Base-by-base conservation (phyloP, 2,888 invertebrate genomes). In the Diaprepes abbreviatus region DNA sequence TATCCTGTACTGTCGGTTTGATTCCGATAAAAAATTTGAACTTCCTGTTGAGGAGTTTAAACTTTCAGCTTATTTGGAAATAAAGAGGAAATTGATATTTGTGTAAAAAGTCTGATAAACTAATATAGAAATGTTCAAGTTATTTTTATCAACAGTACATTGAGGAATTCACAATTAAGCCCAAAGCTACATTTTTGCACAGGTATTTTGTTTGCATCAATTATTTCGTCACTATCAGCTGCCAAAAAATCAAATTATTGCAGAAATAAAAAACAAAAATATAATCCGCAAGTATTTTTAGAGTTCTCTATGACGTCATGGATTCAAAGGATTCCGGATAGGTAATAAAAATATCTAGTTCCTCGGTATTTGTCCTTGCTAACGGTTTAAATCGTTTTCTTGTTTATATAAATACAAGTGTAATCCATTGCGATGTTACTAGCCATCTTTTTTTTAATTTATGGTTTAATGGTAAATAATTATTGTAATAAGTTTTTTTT, bases 311-410 rank as follows among this genome's bases (percentile, higher is more conserved):
- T 36, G 33, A 66, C 66, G 58, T 58, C 57, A 57, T 12, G 33
- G 57, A 57, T 57, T 57, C 57, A 57, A 24, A 12, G 40, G 69
- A 64, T 69, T 63, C 69, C 64, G 43, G 68, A 64, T 57, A 33
- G 64, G 31, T 64, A 64, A 69, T 59, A 64, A 64, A 69, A 69
- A 68, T 63, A 69, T 59, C 40, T 59, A 48, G 31, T 6, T 35
- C 17, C 2, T 12, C 14, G 43, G 45, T 33, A 50, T 63, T 52
- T 58, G 69, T 50, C 69, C 69, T 69, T 69, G 69, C 19, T 59
- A 54, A 54, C 58, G 48, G 40, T 45, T 57, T 43, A 55, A 65
- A 57, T 65, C 33, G 36, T 36, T 38, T 36, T 57, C 57, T 57
- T 57, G 57, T 57, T 57, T 57, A 57, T 24, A 57, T 57, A 36